phyloP scores from a whole-genome alignment of 1,140 invertebrate genomes.

The Hydropsyche tenuis region DNA sequence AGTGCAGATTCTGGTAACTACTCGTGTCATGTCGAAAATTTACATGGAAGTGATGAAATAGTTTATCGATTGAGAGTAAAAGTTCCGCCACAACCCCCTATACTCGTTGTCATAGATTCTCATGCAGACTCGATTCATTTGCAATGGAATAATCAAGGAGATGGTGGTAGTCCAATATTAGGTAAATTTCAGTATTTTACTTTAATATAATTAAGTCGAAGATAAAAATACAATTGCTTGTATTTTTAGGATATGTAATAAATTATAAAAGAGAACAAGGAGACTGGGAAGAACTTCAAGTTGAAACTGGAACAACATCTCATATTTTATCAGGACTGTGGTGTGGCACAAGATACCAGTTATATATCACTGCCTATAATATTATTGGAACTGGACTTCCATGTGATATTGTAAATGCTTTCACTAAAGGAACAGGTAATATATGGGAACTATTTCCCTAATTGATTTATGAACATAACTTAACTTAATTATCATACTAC shows the following conservation, averaged over 20 bases:
- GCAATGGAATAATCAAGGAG: constrained; percentile 72
- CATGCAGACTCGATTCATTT: constrained; percentile 74
- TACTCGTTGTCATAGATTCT: constrained; percentile 71
- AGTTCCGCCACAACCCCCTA: constrained; percentile 73
- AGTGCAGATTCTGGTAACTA: constrained; percentile 88
- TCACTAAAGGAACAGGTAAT: constrained; percentile 79
- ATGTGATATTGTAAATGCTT: constrained; percentile 83
- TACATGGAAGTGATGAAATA: constrained; percentile 84
- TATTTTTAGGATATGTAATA: constrained; percentile 75
- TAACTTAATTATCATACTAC: neutral
- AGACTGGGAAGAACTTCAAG: constrained; percentile 86
- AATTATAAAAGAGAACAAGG: constrained; percentile 89
- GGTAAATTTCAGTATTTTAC: constrained; percentile 54
- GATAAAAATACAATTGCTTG: neutral
- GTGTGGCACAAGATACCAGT: constrained; percentile 86
- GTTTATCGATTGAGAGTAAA: constrained; percentile 73
- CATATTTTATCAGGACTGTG: constrained; percentile 81
- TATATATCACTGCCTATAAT: constrained; percentile 89
- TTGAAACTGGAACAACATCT: constrained; percentile 78
- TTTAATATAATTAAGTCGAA: neutral
- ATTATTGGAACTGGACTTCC: constrained; percentile 86
- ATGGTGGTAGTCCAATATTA: constrained; percentile 74
- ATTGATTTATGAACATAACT: neutral
- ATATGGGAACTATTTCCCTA: neutral
- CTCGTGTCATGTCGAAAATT: constrained; percentile 84